phyloP scores from a whole-genome alignment of 1,140 invertebrate genomes.

The Papilio polyxenes region DNA sequence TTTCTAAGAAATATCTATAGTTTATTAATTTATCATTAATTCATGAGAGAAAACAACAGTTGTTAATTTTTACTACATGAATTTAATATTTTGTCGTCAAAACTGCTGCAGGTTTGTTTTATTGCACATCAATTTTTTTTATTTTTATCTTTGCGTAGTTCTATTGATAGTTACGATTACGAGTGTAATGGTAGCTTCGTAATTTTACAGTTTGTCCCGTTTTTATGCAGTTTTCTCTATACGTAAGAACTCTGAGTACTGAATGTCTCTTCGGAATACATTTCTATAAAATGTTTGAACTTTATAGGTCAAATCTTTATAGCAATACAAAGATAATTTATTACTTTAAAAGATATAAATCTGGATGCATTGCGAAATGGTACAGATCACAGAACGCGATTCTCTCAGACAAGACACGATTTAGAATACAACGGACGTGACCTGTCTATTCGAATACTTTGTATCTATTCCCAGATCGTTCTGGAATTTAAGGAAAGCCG shows the following conservation, averaged over 20 bases:
- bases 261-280: neutral
- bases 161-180: too few species aligned
- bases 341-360: slow-evolving; percentile 22
- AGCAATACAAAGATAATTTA: slow-evolving; percentile 27
- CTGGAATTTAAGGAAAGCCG: slow-evolving; percentile 25
- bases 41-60: too few species aligned
- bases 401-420: slow-evolving; percentile 11
- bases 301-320: slow-evolving; percentile 2
- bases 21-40: too few species aligned
- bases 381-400: slow-evolving; percentile 20
- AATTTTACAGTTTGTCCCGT: too few species aligned
- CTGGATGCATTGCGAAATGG: slow-evolving; percentile 12
- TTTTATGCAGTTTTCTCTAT: too few species aligned
- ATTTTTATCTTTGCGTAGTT: too few species aligned
- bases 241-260: too few species aligned
- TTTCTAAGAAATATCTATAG: neutral
- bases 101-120: too few species aligned
- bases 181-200: too few species aligned
- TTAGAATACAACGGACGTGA: slow-evolving; percentile 30
- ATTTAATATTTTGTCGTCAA: too few species aligned
- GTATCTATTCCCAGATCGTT: neutral
- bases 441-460: neutral
- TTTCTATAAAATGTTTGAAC: slow-evolving; percentile 17
- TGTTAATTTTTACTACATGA: too few species aligned
- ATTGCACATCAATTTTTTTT: too few species aligned